Evolutionary conservation across 2,888 invertebrate species (phyloP).

Genomic region (Malthinus flaveolus): DNA sequence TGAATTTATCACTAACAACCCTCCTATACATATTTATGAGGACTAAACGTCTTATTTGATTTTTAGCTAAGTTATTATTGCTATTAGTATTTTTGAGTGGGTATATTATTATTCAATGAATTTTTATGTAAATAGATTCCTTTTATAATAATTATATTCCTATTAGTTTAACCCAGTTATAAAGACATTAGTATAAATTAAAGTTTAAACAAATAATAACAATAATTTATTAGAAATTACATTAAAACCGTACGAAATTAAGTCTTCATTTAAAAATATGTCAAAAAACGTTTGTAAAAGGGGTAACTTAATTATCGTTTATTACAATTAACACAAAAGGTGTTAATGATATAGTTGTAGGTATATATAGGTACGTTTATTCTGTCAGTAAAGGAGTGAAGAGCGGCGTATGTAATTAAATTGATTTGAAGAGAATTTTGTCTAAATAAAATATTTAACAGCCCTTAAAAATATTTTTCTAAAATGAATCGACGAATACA

Average conservation of each 20-base stretch:
- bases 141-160: conserved; percentile 25
- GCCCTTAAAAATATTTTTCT: too few species aligned
- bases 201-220: conserved; percentile 17
- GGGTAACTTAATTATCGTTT: not conserved
- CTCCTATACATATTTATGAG: too few species aligned
- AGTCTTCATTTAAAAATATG: not conserved
- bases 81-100: too few species aligned
- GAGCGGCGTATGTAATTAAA: too few species aligned
- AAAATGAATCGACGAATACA: too few species aligned
- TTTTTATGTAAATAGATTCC: conserved; percentile 22
- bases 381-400: conserved; percentile 13
- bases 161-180: conserved; percentile 23
- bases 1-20: too few species aligned
- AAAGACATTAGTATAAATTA: conserved; percentile 23
- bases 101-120: not conserved
- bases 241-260: conserved; percentile 9
- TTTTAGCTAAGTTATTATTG: too few species aligned
- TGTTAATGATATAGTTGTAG: conserved; percentile 25
- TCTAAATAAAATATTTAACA: too few species aligned
- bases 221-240: conserved; percentile 21
- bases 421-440: too few species aligned
- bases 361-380: conserved; percentile 6
- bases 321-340: conserved; percentile 24
- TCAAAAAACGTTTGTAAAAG: conserved; percentile 11
- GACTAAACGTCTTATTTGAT: too few species aligned